Base-by-base conservation (phyloP, 2,888 invertebrate species). In the Chloromyia formosa region DNA sequence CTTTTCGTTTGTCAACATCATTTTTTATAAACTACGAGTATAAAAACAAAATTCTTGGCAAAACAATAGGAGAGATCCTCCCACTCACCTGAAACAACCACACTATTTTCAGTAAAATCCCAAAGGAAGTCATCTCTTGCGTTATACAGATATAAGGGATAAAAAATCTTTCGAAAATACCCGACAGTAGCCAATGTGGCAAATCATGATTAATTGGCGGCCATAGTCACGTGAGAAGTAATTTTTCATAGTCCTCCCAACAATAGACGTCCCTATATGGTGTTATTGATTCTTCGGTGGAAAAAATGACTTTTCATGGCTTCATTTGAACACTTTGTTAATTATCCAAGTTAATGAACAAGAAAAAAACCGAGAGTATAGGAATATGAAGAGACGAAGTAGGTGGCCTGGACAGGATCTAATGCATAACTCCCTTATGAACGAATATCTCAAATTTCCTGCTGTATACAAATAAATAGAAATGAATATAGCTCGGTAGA, bases 301-400 rank as follows among this genome's bases (percentile, higher is more conserved):
- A 66, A 56, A 60, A 74, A 74, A 74, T 66, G 74, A 74, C 66
- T 74, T 45, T 74, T 74, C 64, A 74, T 74, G 74, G 74, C 74
- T 74, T 74, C 74, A 74, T 74, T 74, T 66, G 66, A 58, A 58
- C 74, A 61, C 73, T 76, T 76, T 73, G 76, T 76, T 76, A 76
- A 76, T 76, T 76, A 76, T 76, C 69, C 76, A 76, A 75, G 69
- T 68, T 76, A 75, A 76, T 76, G 76, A 76, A 75, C 68, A 75
- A 73, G 74, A 60, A 68, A 72, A n/a, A 66, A 56, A 27, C 12
- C 3, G 12, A 49, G 49, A 49, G 49, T n/a, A 14, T 22, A n/a
- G n/a, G 20, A 22, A 12, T n/a, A 1, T 62, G 35, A 40, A 27
- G 4, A 27, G 62, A 18, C 4, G 7, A 4, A 35, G 68, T 45